Conservation (phyloP, 2,113 vertebrate genomes). For the Lasiurus borealis region DNA sequence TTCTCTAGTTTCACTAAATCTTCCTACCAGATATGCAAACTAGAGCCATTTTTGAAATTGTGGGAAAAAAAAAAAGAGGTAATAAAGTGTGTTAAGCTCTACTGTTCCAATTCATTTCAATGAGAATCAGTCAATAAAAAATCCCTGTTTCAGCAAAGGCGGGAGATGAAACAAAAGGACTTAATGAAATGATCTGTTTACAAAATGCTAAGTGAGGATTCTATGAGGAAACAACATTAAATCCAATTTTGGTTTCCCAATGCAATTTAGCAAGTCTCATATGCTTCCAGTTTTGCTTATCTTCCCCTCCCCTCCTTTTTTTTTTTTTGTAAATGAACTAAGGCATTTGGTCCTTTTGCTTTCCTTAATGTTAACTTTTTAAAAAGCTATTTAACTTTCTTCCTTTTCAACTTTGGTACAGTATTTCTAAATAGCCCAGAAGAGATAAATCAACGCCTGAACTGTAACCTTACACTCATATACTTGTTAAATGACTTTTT, state of each 20-base stretch:
- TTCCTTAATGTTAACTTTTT: conserved; percentile 52
- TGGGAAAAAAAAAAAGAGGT: conserved; percentile 58
- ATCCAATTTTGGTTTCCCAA: conserved; percentile 81
- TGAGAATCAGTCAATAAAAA: conserved; percentile 82
- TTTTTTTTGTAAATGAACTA: conserved; percentile 53
- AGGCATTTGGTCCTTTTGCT: conserved; percentile 2
- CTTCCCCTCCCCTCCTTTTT: neutral
- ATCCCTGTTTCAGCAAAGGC: conserved; percentile 77
- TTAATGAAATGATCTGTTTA: conserved; percentile 86
- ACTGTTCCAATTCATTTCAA: conserved; percentile 78
- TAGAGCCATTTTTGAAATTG: conserved; percentile 74
- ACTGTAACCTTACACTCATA: conserved; percentile 90
- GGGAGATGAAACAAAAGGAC: conserved; percentile 81
- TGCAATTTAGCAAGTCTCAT: conserved; percentile 75
- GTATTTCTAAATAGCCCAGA: conserved; percentile 82
- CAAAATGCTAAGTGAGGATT: conserved; percentile 82
- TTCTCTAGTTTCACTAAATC: conserved; percentile 58
- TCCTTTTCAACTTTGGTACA: conserved; percentile 71
- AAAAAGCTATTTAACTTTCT: conserved; percentile 44
- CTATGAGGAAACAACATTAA: conserved; percentile 78
- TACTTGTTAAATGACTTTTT: conserved; percentile 91
- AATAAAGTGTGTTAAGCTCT: conserved; percentile 76
- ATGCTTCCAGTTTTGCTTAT: conserved; percentile 55
- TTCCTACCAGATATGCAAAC: conserved; percentile 62
- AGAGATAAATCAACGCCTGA: conserved; percentile 88